A percentile compares a stretch with the other conserved stretches of the same genome.
Conservation (phyloP, 2,113 vertebrate species). For the Rafetus swinhoei region DNA sequence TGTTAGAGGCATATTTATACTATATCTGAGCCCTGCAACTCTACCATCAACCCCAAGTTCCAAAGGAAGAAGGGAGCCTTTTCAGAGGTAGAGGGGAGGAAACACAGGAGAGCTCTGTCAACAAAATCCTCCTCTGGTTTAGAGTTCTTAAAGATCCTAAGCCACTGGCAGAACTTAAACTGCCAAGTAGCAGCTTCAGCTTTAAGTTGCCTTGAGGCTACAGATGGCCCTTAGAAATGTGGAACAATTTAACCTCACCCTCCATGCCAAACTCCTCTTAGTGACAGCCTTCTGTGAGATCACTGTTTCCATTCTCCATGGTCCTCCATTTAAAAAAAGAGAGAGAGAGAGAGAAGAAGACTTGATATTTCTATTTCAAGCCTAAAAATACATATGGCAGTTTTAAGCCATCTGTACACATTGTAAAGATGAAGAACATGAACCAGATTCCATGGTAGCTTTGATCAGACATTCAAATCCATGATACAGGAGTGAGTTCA, state of each 20-base stretch:
- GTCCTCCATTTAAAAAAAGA: background rate
- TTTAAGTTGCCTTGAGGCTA: background rate
- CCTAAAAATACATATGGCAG: background rate
- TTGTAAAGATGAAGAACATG: background rate
- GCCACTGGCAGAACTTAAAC: background rate
- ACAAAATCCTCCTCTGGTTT: background rate
- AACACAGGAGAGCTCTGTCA: background rate
- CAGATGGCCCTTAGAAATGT: background rate
- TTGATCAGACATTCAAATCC: no score
- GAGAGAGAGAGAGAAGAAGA: background rate
- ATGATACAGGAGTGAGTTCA: background rate
- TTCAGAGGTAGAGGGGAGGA: background rate
- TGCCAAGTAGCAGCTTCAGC: no score
- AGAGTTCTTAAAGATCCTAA: background rate
- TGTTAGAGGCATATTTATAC: background rate
- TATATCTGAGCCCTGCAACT: background rate
- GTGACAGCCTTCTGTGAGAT: background rate
- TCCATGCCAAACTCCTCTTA: background rate
- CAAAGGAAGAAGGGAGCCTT: background rate
- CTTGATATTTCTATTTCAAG: background rate
- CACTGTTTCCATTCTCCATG: background rate
- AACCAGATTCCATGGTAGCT: background rate
- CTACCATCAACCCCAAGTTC: background rate
- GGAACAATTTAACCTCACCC: rapidly evolving
- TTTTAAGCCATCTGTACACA: background rate